Evolutionary conservation across 2,888 invertebrate genomes (phyloP), one percentile per base, ranked within the genome.

Genomic region (Lithophane socia): DNA sequence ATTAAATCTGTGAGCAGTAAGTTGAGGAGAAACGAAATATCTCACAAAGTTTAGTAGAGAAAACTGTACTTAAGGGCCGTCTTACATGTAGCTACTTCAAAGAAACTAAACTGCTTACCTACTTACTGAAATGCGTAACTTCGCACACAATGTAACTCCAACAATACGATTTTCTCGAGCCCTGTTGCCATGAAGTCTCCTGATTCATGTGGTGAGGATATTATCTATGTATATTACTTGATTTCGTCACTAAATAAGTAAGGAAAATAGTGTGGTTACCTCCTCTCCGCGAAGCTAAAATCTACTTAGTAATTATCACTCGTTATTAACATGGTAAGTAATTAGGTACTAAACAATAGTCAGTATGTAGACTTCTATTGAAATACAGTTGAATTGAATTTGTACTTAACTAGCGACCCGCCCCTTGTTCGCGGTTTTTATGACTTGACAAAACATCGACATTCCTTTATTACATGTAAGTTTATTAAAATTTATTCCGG

Each of bases 41-140:
- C 29, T n/a, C 29, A 60, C 24, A 18, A 29, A 29, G 21, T 58
- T 66, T 16, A 65, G 8, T 13, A n/a, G 21, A 12, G 16, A 12
- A 64, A 75, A 37, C n/a, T 21, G 10, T 29, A 21, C 9, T 18
- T 49, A 42, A 49, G 12, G 8, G 7, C 24, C 47, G 42, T 60
- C 24, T 37, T 12, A 73, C 12, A 58, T 29, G 10, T 47, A n/a
- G 42, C n/a, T 44, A 77, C 29, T 76, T 13, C 10, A 68, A 77
- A 78, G 16, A 60, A 66, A 44, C 73, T 65, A 18, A 60, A 52
- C 13, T 52, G 18, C 44, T 60, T 29, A 66, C 37, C 37, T 37
- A 37, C 56, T 37, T 12, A 75, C 42, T 60, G 5, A 52, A 42
- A 42, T 52, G 2, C 49, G 9, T n/a, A 67, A 67, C 52, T 77